Evolutionary conservation across 1,140 invertebrate genomes (phyloP).

Genomic region (Cydia fagiglandana): DNA sequence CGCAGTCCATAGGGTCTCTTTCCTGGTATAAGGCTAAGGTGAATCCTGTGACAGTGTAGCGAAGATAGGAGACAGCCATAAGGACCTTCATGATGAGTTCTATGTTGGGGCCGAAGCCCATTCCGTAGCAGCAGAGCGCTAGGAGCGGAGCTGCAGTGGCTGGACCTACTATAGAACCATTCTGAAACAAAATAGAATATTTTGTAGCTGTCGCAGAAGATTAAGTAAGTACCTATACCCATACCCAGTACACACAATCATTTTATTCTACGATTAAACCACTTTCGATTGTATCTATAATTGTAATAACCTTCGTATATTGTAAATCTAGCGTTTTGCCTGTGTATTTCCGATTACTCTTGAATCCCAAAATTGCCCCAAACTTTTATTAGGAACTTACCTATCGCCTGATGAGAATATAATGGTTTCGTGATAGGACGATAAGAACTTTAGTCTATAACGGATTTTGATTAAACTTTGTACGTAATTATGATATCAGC

Average conservation of each 20-base stretch:
- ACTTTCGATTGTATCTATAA: too few species aligned
- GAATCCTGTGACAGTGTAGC: conserved; percentile 80
- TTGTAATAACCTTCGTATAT: not conserved
- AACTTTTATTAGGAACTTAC: conserved; percentile 10
- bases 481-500: conserved; percentile 23
- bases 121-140: conserved; percentile 82
- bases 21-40: conserved; percentile 66
- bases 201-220: not conserved
- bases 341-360: conserved; percentile 8
- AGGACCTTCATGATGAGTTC: conserved; percentile 78
- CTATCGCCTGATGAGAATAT: conserved; percentile 21
- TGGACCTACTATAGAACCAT: conserved; percentile 82
- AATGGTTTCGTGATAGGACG: conserved; percentile 18
- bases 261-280: too few species aligned
- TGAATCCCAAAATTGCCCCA: not conserved
- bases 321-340: not conserved
- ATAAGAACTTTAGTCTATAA: conserved; percentile 19
- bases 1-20: conserved; percentile 66
- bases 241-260: too few species aligned
- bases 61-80: conserved; percentile 82
- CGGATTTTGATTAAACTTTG: conserved; percentile 24
- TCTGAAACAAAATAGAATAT: conserved; percentile 72
- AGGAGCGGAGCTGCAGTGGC: conserved; percentile 80
- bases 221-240: too few species aligned
- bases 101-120: conserved; percentile 82